These are phyloP conservation scores for Aplysia californica DNA, from an alignment of 1,140 invertebrate genomes.

Conservation along the genomic window DNA sequence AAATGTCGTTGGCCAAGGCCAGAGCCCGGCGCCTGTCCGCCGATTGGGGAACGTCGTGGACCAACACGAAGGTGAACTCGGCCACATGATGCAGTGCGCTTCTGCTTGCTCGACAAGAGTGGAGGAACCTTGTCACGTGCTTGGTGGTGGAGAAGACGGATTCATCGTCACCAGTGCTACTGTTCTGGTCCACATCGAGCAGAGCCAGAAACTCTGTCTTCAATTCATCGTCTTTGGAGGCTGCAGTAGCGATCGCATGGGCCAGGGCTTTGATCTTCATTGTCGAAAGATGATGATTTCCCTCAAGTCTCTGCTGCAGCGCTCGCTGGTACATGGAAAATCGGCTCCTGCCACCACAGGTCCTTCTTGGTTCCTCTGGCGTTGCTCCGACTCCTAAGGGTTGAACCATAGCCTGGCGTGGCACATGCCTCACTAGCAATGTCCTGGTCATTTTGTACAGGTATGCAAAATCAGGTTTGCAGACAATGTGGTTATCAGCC, in stretches of 20 bases:
- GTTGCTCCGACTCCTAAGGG: background rate
- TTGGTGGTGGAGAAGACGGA: no score
- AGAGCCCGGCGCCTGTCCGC: conserved; percentile 2
- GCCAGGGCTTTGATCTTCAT: no score
- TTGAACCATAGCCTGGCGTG: background rate
- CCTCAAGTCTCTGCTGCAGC: conserved; percentile 1
- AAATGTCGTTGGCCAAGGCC: conserved; percentile 11
- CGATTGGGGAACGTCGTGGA: background rate
- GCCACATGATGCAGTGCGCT: conserved; percentile 7
- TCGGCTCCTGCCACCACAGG: background rate
- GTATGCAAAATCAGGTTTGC: background rate
- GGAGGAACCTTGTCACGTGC: conserved; percentile 16
- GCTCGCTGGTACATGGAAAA: conserved; percentile 2
- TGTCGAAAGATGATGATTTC: no score
- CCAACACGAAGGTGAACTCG: conserved; percentile 23
- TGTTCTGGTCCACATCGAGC: no score
- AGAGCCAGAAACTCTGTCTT: no score
- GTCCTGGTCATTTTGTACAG: background rate
- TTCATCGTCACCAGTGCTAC: no score
- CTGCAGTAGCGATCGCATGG: no score
- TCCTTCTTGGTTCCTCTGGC: background rate
- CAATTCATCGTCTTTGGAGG: no score
- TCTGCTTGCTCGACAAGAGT: background rate
- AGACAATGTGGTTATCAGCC: background rate
- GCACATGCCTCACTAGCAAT: background rate